Percentiles rank a stretch among this genome's conserved stretches.
phyloP scores from a whole-genome alignment of 2,797 vertebrate species.

The Remorina albescens region DNA sequence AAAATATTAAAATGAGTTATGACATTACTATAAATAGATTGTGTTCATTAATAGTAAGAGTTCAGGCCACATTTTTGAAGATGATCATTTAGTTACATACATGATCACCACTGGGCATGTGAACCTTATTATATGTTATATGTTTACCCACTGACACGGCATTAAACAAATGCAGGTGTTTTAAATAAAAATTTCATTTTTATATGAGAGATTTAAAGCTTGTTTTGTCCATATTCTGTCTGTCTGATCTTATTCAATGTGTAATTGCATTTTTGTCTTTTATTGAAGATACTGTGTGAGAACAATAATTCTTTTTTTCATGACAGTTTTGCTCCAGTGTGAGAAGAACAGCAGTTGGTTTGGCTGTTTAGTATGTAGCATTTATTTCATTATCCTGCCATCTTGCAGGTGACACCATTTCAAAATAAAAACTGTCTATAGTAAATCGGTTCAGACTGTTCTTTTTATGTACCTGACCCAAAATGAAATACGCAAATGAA shows the following conservation, averaged over 20 bases:
- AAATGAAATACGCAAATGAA: slow-evolving; percentile 49
- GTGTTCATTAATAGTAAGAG: too few relatives aligned
- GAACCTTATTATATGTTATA: too few relatives aligned
- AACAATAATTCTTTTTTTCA: too few relatives aligned
- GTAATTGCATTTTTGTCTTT: background rate
- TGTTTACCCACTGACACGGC: background rate
- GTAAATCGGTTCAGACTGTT: slow-evolving; percentile 12
- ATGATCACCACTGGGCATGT: too few relatives aligned
- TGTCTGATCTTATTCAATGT: slow-evolving; percentile 15
- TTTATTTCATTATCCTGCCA: background rate
- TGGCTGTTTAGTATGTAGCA: background rate
- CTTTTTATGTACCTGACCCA: slow-evolving; percentile 13
- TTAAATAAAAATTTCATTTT: slow-evolving; percentile 29
- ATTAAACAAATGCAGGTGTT: slow-evolving; percentile 31
- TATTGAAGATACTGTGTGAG: background rate
- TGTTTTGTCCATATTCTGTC: slow-evolving; percentile 8
- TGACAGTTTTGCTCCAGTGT: slow-evolving; percentile 44
- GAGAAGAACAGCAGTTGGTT: slow-evolving; percentile 19
- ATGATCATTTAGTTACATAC: too few relatives aligned
- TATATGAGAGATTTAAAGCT: slow-evolving; percentile 10
- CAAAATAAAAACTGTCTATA: slow-evolving; percentile 14
- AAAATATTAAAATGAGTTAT: too few relatives aligned
- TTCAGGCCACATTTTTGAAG: too few relatives aligned
- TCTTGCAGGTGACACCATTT: slow-evolving; percentile 7
- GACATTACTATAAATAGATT: too few relatives aligned